Percentiles rank a stretch among this genome's conserved stretches.
phyloP scores from a whole-genome alignment of 2,113 vertebrate genomes.

The Scolopax mira region DNA sequence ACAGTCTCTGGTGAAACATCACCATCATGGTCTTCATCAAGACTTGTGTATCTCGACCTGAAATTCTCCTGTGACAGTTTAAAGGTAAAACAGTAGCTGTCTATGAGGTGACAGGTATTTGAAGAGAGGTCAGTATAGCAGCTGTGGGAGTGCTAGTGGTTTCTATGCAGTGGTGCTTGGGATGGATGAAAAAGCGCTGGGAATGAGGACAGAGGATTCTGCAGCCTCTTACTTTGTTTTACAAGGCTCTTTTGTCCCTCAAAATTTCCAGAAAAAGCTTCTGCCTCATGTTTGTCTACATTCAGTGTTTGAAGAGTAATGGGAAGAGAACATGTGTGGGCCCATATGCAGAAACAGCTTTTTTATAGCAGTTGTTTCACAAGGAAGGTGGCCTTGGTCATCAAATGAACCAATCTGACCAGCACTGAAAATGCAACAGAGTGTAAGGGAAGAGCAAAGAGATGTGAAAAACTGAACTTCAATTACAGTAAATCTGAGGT shows the following conservation, averaged over 20 bases:
- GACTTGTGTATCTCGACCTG: background rate
- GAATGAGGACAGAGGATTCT: background rate
- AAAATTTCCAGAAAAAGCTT: background rate
- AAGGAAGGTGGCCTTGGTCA: background rate
- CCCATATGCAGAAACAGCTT: background rate
- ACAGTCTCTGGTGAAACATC: background rate
- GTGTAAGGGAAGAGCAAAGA: background rate
- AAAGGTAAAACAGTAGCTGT: background rate
- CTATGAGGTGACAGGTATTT: background rate
- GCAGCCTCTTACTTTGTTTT: background rate
- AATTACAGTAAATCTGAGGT: background rate
- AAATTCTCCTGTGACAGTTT: background rate
- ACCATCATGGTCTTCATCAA: background rate
- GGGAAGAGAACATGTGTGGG: background rate
- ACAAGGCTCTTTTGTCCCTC: background rate
- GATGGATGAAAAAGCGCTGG: background rate
- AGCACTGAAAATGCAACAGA: background rate
- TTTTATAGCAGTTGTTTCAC: background rate
- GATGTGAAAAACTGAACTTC: slow-evolving; percentile 44
- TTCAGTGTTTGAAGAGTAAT: background rate
- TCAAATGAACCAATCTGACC: background rate
- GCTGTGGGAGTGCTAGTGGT: background rate
- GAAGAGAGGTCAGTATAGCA: background rate
- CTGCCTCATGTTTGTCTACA: background rate
- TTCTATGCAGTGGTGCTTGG: background rate